A percentile compares a stretch with the other conserved stretches of the same genome.
These are phyloP conservation scores for Lomographa bimaculata DNA, from an alignment of 2,888 invertebrate species.

Conservation along the genomic window DNA sequence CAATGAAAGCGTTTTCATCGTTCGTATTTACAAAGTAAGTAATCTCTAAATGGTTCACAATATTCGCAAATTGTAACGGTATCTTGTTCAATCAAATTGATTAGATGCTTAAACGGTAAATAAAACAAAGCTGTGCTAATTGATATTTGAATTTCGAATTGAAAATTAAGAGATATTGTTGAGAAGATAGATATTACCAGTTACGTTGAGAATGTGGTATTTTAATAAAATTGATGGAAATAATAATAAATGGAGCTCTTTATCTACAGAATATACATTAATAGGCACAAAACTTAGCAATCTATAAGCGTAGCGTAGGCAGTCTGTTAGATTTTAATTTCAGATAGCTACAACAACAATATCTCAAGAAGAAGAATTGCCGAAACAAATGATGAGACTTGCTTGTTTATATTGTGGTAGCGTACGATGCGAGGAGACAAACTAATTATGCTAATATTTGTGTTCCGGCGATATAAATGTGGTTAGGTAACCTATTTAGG, in stretches of 20 bases:
- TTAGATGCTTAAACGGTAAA: slow-evolving; percentile 17
- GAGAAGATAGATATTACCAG: no score
- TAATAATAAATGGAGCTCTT: slow-evolving; percentile 9
- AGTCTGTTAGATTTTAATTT: slow-evolving; percentile 15
- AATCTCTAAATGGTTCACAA: slow-evolving; percentile 2
- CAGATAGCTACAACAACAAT: slow-evolving; percentile 11
- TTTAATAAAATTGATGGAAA: slow-evolving; percentile 17
- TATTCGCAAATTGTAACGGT: slow-evolving; percentile 9
- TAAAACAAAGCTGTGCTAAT: slow-evolving; percentile 18
- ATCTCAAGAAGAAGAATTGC: slow-evolving; percentile 32
- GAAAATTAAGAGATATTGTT: slow-evolving; percentile 13
- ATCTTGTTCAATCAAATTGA: slow-evolving; percentile 17
- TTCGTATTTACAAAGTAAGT: slow-evolving; percentile 3
- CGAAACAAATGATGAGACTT: slow-evolving; percentile 44
- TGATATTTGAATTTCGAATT: slow-evolving; percentile 16
- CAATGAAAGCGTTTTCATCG: slow-evolving; percentile 2
- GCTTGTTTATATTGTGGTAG: slow-evolving; percentile 53
- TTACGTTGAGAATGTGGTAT: slow-evolving; percentile 3
- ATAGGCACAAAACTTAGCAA: slow-evolving; percentile 3
- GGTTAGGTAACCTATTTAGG: slow-evolving; percentile 77
- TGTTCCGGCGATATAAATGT: slow-evolving; percentile 72
- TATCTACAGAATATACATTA: slow-evolving; percentile 6
- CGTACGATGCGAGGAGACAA: slow-evolving; percentile 54
- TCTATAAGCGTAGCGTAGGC: slow-evolving; percentile 1
- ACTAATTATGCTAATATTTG: slow-evolving; percentile 77